These are phyloP conservation scores for Lithophane semibrunnea DNA, from an alignment of 2,888 invertebrate species.

Conservation along the genomic window DNA sequence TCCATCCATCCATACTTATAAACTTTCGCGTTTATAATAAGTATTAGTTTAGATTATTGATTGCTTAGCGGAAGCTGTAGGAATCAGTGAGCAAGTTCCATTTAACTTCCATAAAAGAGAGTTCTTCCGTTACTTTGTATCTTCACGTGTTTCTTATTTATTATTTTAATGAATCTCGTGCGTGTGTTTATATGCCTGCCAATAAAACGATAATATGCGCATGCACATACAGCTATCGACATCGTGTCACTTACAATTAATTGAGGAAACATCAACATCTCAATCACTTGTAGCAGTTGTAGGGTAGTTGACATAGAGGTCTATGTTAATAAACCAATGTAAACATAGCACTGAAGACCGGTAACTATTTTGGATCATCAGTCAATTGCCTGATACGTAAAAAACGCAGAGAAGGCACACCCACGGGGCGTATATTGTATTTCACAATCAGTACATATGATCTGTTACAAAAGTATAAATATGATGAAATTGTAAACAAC, in stretches of 20 bases:
- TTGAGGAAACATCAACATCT: constrained; percentile 31
- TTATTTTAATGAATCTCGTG: constrained; percentile 13
- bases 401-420: no score
- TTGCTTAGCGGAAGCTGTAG: background rate
- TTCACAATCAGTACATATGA: background rate
- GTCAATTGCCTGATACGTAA: background rate
- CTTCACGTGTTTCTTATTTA: constrained; percentile 31
- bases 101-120: background rate
- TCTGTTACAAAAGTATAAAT: background rate
- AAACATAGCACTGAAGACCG: background rate
- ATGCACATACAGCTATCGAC: constrained; percentile 7
- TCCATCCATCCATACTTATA: no score
- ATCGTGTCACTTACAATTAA: constrained; percentile 9
- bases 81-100: background rate
- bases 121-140: background rate
- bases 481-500: background rate
- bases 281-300: background rate
- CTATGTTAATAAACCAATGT: constrained; percentile 20
- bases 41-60: background rate
- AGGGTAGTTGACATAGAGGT: constrained; percentile 14
- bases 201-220: constrained; percentile 29
- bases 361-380: background rate
- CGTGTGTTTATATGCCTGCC: constrained; percentile 1
- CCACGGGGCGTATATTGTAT: background rate
- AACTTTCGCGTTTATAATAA: no score